phyloP scores from a whole-genome alignment of 2,797 vertebrate species.

The Gobionotothen gibberifrons region DNA sequence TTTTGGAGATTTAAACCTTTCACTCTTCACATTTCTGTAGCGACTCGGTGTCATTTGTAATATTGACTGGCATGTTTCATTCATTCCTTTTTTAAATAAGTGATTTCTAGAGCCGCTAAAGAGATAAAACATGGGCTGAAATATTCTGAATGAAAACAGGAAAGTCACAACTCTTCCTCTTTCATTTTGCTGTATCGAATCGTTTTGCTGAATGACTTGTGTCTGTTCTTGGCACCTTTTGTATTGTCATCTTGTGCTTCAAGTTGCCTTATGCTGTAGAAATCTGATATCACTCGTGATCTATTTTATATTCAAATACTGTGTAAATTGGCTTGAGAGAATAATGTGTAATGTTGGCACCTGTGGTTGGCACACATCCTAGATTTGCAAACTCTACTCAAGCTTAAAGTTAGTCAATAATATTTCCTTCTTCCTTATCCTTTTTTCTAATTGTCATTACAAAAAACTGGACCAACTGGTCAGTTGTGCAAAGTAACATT shows the following conservation, averaged over 20 bases:
- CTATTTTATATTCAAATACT: too few species aligned
- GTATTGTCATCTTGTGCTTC: background rate
- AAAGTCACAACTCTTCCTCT: constrained; percentile 56
- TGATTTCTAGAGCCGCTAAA: background rate
- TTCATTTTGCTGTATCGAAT: constrained; percentile 37
- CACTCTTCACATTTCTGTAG: background rate
- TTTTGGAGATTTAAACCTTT: background rate
- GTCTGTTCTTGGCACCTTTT: background rate
- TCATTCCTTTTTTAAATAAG: background rate
- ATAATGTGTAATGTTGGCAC: background rate
- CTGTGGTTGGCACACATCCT: too few species aligned
- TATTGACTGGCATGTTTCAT: rapidly evolving
- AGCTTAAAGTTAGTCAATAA: background rate
- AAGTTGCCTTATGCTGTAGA: background rate
- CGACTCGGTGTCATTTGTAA: background rate
- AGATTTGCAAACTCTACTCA: background rate
- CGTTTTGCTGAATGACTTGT: background rate
- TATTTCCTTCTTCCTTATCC: background rate
- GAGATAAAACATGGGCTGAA: rapidly evolving
- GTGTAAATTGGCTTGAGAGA: background rate
- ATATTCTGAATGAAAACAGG: background rate
- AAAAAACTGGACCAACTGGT: constrained; percentile 41
- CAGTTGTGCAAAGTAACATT: too few species aligned
- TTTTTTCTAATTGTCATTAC: background rate
- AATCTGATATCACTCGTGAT: background rate